Conservation (phyloP, 2,113 vertebrate species). For the Leucosticte australis region DNA sequence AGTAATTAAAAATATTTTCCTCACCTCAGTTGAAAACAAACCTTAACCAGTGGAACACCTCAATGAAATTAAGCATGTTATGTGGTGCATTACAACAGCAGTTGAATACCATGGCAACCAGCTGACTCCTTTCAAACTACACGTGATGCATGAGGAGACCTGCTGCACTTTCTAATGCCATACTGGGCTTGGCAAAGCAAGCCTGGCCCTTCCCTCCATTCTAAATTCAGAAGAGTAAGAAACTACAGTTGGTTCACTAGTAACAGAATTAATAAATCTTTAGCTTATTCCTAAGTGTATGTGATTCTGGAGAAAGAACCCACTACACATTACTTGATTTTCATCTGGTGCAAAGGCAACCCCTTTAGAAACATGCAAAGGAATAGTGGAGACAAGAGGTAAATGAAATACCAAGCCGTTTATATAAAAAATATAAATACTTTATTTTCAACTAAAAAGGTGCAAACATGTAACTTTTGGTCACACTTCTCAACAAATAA, state of each 20-base stretch:
- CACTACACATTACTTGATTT: not conserved
- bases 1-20: not conserved
- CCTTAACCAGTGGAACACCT: not conserved
- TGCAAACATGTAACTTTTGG: constrained; percentile 99
- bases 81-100: not conserved
- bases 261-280: not conserved
- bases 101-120: not conserved
- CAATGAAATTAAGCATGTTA: not conserved
- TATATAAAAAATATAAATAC: constrained; percentile 99
- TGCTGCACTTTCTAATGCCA: not conserved
- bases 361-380: not conserved
- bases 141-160: not conserved
- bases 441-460: constrained; percentile 99
- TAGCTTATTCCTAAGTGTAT: not conserved
- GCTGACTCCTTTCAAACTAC: not conserved
- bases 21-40: not conserved
- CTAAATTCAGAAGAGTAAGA: not conserved
- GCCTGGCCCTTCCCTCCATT: not conserved
- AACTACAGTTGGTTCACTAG: not conserved
- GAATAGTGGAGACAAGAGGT: not conserved
- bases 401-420: constrained; percentile 68
- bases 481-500: constrained; percentile 98
- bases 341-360: not conserved
- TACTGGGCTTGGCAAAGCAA: not conserved
- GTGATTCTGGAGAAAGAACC: not conserved